These are phyloP conservation scores for Platalea minor DNA, from an alignment of 2,797 vertebrate genomes.

Conservation along the genomic window DNA sequence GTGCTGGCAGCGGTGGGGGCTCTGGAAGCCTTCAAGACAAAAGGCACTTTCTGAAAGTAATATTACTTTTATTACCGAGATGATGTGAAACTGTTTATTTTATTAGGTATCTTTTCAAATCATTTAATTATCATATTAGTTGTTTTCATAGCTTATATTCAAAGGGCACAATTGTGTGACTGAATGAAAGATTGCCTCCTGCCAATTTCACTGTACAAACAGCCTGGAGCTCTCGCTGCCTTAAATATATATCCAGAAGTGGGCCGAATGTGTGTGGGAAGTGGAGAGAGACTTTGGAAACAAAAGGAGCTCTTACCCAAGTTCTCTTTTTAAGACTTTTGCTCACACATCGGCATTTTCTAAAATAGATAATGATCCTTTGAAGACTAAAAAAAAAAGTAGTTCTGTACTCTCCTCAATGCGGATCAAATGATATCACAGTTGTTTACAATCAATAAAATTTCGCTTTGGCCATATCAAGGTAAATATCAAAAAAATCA, in stretches of 20 bases:
- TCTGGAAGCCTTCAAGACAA: background rate
- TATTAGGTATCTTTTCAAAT: background rate
- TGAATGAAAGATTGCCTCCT: slow-evolving; percentile 16
- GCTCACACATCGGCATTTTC: background rate
- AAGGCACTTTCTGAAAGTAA: background rate
- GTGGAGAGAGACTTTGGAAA: background rate
- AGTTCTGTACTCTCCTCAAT: background rate
- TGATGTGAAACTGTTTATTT: slow-evolving; percentile 10
- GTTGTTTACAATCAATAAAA: background rate
- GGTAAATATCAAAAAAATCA: background rate
- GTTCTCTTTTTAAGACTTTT: background rate
- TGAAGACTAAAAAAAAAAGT: background rate
- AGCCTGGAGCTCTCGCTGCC: background rate
- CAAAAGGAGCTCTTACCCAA: background rate
- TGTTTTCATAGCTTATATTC: slow-evolving; percentile 1
- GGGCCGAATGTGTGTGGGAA: background rate
- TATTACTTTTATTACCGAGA: background rate
- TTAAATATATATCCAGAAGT: slow-evolving; percentile 16
- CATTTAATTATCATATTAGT: background rate
- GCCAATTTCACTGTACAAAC: slow-evolving; percentile 14
- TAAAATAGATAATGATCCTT: background rate
- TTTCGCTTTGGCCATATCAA: background rate
- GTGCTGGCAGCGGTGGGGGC: background rate
- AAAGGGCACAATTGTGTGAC: background rate
- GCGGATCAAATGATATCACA: background rate